Conservation (phyloP, 2,888 invertebrate genomes). For the Troides aeacus region DNA sequence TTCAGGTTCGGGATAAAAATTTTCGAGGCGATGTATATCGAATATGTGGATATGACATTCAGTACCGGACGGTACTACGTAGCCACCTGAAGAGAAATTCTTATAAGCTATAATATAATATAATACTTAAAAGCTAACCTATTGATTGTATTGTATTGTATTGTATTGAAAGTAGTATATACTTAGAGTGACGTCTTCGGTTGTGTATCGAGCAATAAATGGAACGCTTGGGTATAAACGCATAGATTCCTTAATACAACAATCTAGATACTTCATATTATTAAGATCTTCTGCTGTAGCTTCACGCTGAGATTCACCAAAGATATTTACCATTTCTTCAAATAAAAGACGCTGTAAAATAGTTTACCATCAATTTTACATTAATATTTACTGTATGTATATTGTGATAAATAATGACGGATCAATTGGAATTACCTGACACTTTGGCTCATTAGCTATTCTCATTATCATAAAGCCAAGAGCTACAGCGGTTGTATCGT, state of each 20-base stretch:
- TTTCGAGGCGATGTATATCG: constrained; percentile 82
- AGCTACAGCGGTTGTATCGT: constrained; percentile 67
- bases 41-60: constrained; percentile 75
- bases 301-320: constrained; percentile 78
- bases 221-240: constrained; percentile 83
- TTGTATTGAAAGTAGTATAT: constrained; percentile 31
- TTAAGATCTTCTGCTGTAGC: constrained; percentile 79
- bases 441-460: constrained; percentile 61
- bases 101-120: no score
- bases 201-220: constrained; percentile 77
- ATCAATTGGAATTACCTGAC: constrained; percentile 45
- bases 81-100: constrained; percentile 54
- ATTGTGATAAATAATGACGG: background rate
- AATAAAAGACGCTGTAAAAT: constrained; percentile 11
- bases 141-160: background rate
- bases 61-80: constrained; percentile 67
- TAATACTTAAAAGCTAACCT: background rate
- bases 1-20: constrained; percentile 82
- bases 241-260: constrained; percentile 84
- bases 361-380: background rate
- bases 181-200: constrained; percentile 79
- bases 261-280: constrained; percentile 83
- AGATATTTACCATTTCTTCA: constrained; percentile 19
- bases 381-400: background rate
- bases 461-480: constrained; percentile 60